Percentiles rank a stretch among this genome's conserved stretches.
Conservation (phyloP, 2,113 vertebrate species). For the Lonchura striata region DNA sequence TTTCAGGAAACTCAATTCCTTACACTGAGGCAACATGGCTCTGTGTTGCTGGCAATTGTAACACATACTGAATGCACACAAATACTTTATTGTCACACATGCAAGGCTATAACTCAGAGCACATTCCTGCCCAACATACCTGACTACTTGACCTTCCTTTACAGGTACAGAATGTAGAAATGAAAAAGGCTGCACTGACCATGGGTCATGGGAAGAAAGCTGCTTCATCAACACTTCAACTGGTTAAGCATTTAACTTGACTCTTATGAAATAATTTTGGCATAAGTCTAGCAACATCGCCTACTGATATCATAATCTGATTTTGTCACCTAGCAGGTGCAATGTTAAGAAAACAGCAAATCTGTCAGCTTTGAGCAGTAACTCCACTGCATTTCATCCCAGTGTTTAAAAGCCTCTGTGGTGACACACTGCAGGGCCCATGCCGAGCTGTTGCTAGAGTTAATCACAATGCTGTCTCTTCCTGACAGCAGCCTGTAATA, state of each 20-base stretch:
- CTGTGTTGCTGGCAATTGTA: too few relatives aligned
- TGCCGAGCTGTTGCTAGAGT: background rate
- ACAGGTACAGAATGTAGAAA: accelerated
- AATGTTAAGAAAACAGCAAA: background rate
- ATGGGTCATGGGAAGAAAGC: background rate
- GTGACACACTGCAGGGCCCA: background rate
- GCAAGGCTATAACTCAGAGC: accelerated
- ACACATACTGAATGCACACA: background rate
- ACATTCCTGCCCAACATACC: background rate
- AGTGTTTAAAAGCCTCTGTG: background rate
- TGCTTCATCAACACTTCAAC: background rate
- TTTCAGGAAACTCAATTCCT: background rate
- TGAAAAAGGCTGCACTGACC: background rate
- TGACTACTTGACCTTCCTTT: background rate
- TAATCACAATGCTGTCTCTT: accelerated
- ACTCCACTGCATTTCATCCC: background rate
- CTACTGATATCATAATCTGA: background rate
- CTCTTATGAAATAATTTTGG: background rate
- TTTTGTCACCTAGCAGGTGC: background rate
- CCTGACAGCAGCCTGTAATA: accelerated
- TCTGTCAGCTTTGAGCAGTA: background rate
- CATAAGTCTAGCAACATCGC: background rate
- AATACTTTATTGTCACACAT: accelerated
- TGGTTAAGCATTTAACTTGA: background rate
- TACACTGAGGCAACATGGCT: background rate